These are phyloP conservation scores for Holotrichia oblita DNA, from an alignment of 1,140 invertebrate species.

Conservation along the genomic window DNA sequence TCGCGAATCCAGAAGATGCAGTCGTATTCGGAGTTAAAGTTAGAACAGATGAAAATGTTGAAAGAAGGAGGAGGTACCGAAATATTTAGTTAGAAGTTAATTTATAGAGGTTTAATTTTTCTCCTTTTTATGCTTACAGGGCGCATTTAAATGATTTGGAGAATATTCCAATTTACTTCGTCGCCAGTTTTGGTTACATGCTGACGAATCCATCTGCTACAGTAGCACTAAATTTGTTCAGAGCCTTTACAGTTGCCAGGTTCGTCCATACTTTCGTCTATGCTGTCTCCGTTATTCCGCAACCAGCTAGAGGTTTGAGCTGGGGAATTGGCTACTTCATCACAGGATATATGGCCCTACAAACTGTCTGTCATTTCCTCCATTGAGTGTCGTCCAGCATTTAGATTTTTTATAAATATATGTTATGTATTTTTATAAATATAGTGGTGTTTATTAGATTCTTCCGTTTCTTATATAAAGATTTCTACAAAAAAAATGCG, in stretches of 20 bases:
- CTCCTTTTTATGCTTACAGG: slow-evolving; percentile 59
- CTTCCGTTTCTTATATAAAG: too few relatives aligned
- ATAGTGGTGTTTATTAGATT: background rate
- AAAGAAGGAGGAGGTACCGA: slow-evolving; percentile 61
- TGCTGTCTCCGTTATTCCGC: slow-evolving; percentile 65
- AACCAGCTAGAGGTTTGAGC: slow-evolving; percentile 67
- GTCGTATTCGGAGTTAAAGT: slow-evolving; percentile 54
- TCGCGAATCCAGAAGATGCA: slow-evolving; percentile 63
- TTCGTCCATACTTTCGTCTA: slow-evolving; percentile 74
- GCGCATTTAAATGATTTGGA: too few relatives aligned
- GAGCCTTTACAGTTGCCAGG: slow-evolving; percentile 67
- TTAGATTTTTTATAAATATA: background rate
- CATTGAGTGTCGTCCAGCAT: background rate
- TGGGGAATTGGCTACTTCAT: slow-evolving; percentile 61
- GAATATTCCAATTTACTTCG: too few relatives aligned
- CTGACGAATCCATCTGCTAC: slow-evolving; percentile 66
- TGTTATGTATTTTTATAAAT: slow-evolving; percentile 9
- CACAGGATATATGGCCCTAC: slow-evolving; percentile 62
- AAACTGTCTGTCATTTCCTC: slow-evolving; percentile 50
- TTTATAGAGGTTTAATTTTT: slow-evolving; percentile 18
- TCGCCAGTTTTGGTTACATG: slow-evolving; percentile 71
- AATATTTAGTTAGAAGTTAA: slow-evolving; percentile 48
- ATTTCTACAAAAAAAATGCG: too few relatives aligned
- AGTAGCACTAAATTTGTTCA: slow-evolving; percentile 68
- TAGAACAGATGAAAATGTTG: slow-evolving; percentile 59